Evolutionary conservation across 2,888 invertebrate genomes (phyloP).

Genomic region (Pristionchus mayeri): DNA sequence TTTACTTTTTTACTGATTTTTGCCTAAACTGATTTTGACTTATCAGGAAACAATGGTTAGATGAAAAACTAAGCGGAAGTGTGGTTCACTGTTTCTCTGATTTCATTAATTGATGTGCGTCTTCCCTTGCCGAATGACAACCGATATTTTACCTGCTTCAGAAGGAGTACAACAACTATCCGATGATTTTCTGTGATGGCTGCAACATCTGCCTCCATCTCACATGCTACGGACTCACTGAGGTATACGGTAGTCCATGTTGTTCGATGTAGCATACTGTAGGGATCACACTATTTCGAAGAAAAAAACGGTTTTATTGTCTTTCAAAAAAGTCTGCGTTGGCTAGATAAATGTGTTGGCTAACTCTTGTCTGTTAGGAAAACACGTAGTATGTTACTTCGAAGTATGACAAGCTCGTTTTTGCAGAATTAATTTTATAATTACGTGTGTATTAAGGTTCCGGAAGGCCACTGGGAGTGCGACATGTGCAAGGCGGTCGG

Average conservation of each 20-base stretch:
- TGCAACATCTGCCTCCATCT: constrained; percentile 99
- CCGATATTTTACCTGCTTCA: constrained; percentile 77
- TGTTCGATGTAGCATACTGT: background rate
- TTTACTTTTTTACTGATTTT: no score
- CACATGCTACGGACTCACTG: constrained; percentile 98
- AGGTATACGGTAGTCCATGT: background rate
- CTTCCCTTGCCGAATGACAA: no score
- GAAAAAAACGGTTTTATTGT: no score
- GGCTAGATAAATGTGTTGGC: no score
- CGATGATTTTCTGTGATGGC: constrained; percentile 99
- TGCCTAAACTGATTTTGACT: no score
- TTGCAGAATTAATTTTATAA: background rate
- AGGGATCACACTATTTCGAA: no score
- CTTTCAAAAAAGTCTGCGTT: no score
- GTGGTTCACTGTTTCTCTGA: background rate
- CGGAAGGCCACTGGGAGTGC: constrained; percentile 91
- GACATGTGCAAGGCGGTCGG: constrained; percentile 91
- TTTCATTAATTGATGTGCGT: no score
- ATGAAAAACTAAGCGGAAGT: background rate
- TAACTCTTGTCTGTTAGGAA: no score
- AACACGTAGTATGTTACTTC: no score
- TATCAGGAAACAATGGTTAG: no score
- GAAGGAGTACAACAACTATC: constrained; percentile 97
- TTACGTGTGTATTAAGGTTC: background rate
- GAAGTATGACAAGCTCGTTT: background rate